Evolutionary conservation across 2,888 invertebrate species (phyloP).

Genomic region (Lamellibrachia satsuma): DNA sequence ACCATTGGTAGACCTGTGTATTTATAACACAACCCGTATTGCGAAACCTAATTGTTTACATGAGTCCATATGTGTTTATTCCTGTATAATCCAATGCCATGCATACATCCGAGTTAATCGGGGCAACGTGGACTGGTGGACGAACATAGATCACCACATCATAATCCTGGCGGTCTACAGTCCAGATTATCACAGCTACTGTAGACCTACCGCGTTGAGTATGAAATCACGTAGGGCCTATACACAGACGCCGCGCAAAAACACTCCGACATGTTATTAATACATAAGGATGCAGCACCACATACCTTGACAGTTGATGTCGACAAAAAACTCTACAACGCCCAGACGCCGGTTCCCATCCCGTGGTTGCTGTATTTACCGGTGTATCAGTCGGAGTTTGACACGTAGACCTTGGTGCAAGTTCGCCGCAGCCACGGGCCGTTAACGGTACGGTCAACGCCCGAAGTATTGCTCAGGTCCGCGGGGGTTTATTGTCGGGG

Average conservation of each 20-base stretch:
- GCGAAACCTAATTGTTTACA: no score
- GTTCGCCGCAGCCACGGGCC: neutral
- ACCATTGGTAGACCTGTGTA: no score
- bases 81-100: neutral
- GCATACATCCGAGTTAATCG: neutral
- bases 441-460: neutral
- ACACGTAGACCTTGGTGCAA: neutral
- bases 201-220: neutral
- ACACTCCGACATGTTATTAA: neutral
- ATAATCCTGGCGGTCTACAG: neutral
- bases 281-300: neutral
- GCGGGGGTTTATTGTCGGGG: neutral
- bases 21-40: no score
- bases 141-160: neutral
- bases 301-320: slow-evolving; percentile 1
- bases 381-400: neutral
- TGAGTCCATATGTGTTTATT: neutral
- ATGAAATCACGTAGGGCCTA: neutral
- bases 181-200: neutral
- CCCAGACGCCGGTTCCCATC: slow-evolving; percentile 1
- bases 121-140: neutral
- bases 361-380: slow-evolving; percentile 3
- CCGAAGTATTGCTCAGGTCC: neutral
- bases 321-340: neutral
- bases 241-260: neutral